phyloP scores from a whole-genome alignment of 1,140 invertebrate species.

The Megalonaias nervosa region DNA sequence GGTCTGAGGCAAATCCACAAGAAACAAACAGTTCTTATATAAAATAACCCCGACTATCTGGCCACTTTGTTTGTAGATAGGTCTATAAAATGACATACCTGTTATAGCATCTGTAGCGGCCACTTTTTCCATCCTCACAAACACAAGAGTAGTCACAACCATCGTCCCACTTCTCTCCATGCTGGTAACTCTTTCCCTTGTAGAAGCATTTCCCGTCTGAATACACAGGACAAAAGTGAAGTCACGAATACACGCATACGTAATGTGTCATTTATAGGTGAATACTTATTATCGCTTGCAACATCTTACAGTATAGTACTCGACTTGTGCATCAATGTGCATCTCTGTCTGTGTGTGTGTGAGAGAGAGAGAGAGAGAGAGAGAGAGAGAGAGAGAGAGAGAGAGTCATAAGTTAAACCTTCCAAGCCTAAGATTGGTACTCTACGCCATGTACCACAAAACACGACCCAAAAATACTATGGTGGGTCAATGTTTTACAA shows the following conservation, averaged over 20 bases:
- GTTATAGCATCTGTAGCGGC: constrained; percentile 57
- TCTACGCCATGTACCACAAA: not conserved
- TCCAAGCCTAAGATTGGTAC: no score
- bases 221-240: not conserved
- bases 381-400: not conserved
- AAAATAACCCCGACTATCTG: not conserved
- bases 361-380: not conserved
- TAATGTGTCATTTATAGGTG: not conserved
- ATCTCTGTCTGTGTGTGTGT: no score
- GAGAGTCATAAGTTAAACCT: no score
- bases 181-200: constrained; percentile 54
- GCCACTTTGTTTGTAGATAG: not conserved
- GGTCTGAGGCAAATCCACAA: not conserved
- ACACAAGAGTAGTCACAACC: constrained; percentile 61
- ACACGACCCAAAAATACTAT: no score
- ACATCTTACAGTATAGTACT: not conserved
- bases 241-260: not conserved
- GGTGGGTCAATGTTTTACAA: no score
- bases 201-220: constrained; percentile 57
- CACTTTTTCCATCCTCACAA: constrained; percentile 48
- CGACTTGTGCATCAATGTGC: not conserved
- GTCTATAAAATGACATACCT: constrained; percentile 42
- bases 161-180: constrained; percentile 56
- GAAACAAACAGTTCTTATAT: not conserved
- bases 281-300: not conserved